Conservation (phyloP, 2,888 invertebrate genomes). For the Glomeris marginata region DNA sequence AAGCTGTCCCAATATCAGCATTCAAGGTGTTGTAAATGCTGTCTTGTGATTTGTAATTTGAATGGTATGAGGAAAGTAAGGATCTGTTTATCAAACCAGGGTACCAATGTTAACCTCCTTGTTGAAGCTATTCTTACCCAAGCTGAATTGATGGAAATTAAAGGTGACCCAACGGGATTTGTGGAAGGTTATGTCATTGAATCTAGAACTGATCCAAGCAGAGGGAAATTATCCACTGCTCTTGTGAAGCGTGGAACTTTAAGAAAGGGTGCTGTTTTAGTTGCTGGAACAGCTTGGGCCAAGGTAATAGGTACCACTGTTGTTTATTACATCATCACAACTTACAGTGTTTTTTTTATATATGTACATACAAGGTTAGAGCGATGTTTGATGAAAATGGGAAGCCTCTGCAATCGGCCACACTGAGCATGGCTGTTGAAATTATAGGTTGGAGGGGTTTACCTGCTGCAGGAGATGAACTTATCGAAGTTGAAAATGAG, state of each 20-base stretch:
- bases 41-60: too few relatives aligned
- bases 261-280: conserved; percentile 55
- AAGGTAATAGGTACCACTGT: conserved; percentile 38
- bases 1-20: conserved; percentile 82
- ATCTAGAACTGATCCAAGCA: conserved; percentile 49
- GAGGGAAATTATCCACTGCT: conserved; percentile 67
- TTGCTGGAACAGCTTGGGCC: conserved; percentile 71
- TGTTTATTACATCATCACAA: too few relatives aligned
- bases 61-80: not conserved
- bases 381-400: conserved; percentile 65
- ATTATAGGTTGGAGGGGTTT: conserved; percentile 82
- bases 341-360: not conserved
- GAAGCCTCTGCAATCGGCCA: conserved; percentile 44
- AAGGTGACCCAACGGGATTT: conserved; percentile 62
- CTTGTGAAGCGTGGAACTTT: conserved; percentile 74
- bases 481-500: conserved; percentile 68
- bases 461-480: conserved; percentile 74
- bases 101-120: conserved; percentile 56
- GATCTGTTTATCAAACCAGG: conserved; percentile 25
- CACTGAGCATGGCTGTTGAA: conserved; percentile 68
- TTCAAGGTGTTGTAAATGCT: conserved; percentile 38
- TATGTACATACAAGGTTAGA: conserved; percentile 36
- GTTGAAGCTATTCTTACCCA: conserved; percentile 59
- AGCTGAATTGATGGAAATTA: conserved; percentile 67
- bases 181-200: conserved; percentile 87